Evolutionary conservation across 2,113 vertebrate species (phyloP), one percentile per base, ranked within the genome.

Genomic region (Phaethornis superciliosus): DNA sequence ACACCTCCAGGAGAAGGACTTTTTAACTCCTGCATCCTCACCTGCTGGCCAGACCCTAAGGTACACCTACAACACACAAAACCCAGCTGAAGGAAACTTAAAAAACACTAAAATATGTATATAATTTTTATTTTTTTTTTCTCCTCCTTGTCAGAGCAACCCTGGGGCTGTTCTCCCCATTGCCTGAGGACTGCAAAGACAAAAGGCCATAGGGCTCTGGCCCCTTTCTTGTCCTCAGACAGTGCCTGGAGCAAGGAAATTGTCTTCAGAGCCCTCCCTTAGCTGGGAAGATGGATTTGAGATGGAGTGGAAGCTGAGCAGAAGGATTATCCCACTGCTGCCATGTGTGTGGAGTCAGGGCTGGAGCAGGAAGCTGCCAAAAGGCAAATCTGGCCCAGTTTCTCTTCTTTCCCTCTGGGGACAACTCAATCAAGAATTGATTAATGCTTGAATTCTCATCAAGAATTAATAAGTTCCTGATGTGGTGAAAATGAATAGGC

Each of bases 381-480:
- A 94, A 97, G 89, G 93, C 87, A 88, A 80, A 85, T 3, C 94
- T 95, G 93, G 93, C 95, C 95, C 88, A 94, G 89, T 91, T 95
- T 94, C 91, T 96, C 89, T 79, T 80, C 75, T 92, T 96, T 94
- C 93, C 55, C 95, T 87, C 89, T 70, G 55, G 94, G 96, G 94
- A 95, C 60, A 88, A 74, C 85, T 96, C 95, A 95, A 80, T 93
- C 91, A 91, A 88, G 93, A 72, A 96, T 96, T 96, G 96, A 96
- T 94, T 96, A 95, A 93, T 94, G 88, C 96, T 96, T 74, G 90
- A 94, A 90, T 96, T 96, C 95, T 97, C 95, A 96, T 96, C 91
- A 97, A 97, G 91, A 95, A 94, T 96, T 96, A 94, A 96, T 96
- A 93, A 94, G 91, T 88, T 96, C 85, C 95, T 97, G 93, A 95